A percentile compares a stretch with the other conserved stretches of the same genome.
These are phyloP conservation scores for Frieseomelitta varia DNA, from an alignment of 1,140 invertebrate genomes.

Conservation along the genomic window DNA sequence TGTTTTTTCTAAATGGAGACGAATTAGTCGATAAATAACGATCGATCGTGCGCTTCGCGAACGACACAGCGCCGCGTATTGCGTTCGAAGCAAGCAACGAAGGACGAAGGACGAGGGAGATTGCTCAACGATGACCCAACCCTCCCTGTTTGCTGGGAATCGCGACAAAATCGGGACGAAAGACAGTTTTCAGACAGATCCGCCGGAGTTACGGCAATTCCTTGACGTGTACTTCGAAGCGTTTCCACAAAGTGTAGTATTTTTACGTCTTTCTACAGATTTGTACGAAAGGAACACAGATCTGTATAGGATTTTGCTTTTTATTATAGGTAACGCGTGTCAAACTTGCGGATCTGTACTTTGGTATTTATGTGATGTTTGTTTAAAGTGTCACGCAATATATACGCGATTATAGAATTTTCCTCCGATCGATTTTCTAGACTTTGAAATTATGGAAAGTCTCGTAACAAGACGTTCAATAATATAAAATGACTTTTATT, in stretches of 20 bases:
- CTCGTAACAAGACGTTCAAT: too few species aligned
- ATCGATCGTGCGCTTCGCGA: slow-evolving; percentile 46
- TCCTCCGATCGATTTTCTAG: too few species aligned
- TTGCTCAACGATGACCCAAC: not conserved
- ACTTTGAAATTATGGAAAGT: too few species aligned
- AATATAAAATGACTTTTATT: too few species aligned
- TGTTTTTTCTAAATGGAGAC: slow-evolving; percentile 68
- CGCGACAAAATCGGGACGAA: not conserved
- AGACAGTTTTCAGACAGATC: not conserved
- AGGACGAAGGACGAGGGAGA: too few species aligned
- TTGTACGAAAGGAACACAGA: too few species aligned
- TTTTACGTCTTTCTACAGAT: not conserved
- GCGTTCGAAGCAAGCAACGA: not conserved
- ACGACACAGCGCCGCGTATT: not conserved
- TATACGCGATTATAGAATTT: too few species aligned
- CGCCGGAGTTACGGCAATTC: too few species aligned
- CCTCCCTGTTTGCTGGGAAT: not conserved
- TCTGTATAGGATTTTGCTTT: not conserved
- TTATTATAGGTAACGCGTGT: not conserved
- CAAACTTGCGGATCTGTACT: not conserved
- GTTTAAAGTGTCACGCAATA: not conserved
- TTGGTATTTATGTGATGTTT: not conserved
- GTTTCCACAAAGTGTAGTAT: not conserved
- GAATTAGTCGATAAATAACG: slow-evolving; percentile 66
- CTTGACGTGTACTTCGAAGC: not conserved